A percentile compares a stretch with the other conserved stretches of the same genome.
Evolutionary conservation across 2,888 invertebrate species (phyloP).

Genomic region (Sphaerophoria rueppellii): DNA sequence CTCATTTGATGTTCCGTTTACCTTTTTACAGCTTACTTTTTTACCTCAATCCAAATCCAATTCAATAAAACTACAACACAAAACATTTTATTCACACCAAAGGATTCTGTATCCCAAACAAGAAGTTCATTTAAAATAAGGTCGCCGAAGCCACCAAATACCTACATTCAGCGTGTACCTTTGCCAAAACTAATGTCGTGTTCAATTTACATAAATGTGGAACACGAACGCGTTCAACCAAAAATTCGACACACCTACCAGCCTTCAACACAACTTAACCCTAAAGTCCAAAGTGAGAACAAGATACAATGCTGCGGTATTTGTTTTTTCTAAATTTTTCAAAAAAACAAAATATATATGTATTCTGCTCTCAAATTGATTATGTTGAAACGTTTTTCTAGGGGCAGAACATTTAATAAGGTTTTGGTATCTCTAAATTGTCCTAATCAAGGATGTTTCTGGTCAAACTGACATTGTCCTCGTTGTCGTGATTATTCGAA

Average conservation of each 20-base stretch:
- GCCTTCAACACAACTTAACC: slow-evolving; percentile 15
- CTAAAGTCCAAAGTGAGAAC: slow-evolving; percentile 22
- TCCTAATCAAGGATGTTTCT: slow-evolving; percentile 76
- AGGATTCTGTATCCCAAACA: background rate
- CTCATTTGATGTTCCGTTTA: too few relatives aligned
- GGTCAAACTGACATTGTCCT: slow-evolving; percentile 80
- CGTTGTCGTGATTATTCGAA: slow-evolving; percentile 76
- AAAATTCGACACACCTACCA: background rate
- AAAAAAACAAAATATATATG: background rate
- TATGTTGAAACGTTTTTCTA: slow-evolving; percentile 11
- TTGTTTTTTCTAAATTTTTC: background rate
- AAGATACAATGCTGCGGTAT: slow-evolving; percentile 13
- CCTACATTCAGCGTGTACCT: background rate
- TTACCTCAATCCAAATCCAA: too few relatives aligned
- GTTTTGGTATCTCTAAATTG: background rate
- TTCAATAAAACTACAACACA: too few relatives aligned
- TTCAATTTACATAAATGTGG: slow-evolving; percentile 32
- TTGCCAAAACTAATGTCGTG: slow-evolving; percentile 10
- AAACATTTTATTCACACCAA: slow-evolving; percentile 15
- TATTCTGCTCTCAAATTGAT: slow-evolving; percentile 9
- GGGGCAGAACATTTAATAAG: slow-evolving; percentile 6
- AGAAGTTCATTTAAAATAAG: background rate
- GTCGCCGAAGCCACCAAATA: background rate
- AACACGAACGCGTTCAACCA: slow-evolving; percentile 21
- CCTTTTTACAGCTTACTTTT: too few relatives aligned